These are phyloP conservation scores for Minunthozetes semirufus DNA, from an alignment of 2,888 invertebrate species.

Conservation along the genomic window DNA sequence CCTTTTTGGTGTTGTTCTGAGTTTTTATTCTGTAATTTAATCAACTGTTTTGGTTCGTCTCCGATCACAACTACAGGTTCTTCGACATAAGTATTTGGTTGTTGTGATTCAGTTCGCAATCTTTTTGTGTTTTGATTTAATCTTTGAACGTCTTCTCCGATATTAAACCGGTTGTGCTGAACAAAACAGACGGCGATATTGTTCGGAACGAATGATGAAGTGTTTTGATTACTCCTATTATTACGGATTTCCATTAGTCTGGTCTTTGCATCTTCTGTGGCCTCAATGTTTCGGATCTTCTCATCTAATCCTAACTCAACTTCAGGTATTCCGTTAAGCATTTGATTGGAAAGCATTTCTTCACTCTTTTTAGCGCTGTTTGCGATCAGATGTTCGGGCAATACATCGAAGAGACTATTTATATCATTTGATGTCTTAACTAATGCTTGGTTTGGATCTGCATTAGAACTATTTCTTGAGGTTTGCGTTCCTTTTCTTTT, in stretches of 20 bases:
- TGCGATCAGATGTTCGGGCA: slow-evolving; percentile 82
- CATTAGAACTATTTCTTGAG: neutral
- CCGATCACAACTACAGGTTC: slow-evolving; percentile 40
- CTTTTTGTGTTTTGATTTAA: neutral
- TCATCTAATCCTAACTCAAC: slow-evolving; percentile 99
- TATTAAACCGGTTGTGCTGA: slow-evolving; percentile 58
- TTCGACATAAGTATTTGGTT: slow-evolving; percentile 24
- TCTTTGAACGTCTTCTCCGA: neutral
- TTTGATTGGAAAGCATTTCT: slow-evolving; percentile 99
- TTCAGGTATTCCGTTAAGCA: slow-evolving; percentile 98
- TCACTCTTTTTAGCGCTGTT: slow-evolving; percentile 70
- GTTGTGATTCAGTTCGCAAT: slow-evolving; percentile 11
- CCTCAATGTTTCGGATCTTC: slow-evolving; percentile 97
- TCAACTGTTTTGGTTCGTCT: slow-evolving; percentile 36
- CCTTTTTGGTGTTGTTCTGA: slow-evolving; percentile 33
- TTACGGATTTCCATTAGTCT: slow-evolving; percentile 3
- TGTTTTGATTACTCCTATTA: slow-evolving; percentile 45
- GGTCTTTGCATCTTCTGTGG: slow-evolving; percentile 79
- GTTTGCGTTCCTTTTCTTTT: slow-evolving; percentile 65
- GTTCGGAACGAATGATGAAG: slow-evolving; percentile 90
- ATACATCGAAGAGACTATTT: slow-evolving; percentile 58
- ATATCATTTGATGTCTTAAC: slow-evolving; percentile 1
- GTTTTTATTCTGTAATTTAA: slow-evolving; percentile 7
- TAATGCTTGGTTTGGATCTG: neutral
- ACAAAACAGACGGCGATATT: slow-evolving; percentile 98